A percentile compares a stretch with the other conserved stretches of the same genome.
These are phyloP conservation scores for Physeter macrocephalus DNA, from an alignment of 2,113 vertebrate genomes.

Conservation along the genomic window DNA sequence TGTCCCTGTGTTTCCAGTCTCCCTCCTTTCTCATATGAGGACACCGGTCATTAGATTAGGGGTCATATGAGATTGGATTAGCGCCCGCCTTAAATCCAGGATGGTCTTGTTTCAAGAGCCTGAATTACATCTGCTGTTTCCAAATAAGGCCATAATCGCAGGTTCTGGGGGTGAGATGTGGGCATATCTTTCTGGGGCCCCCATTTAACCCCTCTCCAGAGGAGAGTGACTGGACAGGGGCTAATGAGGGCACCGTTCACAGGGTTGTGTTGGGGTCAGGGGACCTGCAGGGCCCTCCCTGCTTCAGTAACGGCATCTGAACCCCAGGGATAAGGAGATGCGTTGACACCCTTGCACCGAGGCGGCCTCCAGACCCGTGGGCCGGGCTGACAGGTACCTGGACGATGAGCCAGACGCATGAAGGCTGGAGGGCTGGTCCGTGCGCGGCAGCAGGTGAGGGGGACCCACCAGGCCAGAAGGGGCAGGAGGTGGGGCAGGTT, in stretches of 20 bases:
- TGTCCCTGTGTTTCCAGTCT: not conserved
- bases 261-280: not conserved
- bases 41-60: not conserved
- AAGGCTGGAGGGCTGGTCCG: rapidly evolving
- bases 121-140: not conserved
- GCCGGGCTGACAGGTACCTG: rapidly evolving
- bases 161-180: not conserved
- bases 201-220: not conserved
- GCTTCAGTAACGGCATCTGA: not conserved
- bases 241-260: rapidly evolving
- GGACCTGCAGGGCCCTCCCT: rapidly evolving
- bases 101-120: not conserved
- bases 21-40: not conserved
- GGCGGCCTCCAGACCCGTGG: not conserved
- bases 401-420: rapidly evolving
- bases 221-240: not conserved
- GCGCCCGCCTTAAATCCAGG: not conserved
- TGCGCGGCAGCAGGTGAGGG: not conserved
- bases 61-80: no score
- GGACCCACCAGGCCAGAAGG: not conserved
- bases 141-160: not conserved
- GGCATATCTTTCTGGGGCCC: rapidly evolving
- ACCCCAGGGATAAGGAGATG: rapidly evolving
- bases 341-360: rapidly evolving
- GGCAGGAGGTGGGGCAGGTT: not conserved